Base-by-base conservation (phyloP, 2,888 invertebrate genomes). In the Folsomia manolachei region DNA sequence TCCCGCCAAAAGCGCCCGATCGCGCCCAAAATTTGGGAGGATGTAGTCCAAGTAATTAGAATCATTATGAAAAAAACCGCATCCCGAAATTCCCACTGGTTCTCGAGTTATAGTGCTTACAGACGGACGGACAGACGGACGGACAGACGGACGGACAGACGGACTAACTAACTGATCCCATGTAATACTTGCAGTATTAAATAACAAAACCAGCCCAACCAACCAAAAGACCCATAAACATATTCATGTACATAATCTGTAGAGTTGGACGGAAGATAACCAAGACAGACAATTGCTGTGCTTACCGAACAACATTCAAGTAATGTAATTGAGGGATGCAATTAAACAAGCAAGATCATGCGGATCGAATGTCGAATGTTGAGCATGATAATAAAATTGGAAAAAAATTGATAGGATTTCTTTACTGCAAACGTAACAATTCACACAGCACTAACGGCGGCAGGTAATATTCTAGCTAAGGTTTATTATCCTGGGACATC, bases 261-360 rank as follows among this genome's bases (percentile, higher is more conserved):
- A n/a, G n/a, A n/a, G n/a, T n/a, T n/a, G n/a, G n/a, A n/a, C n/a
- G n/a, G n/a, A n/a, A n/a, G n/a, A n/a, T n/a, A n/a, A n/a, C n/a
- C n/a, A n/a, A n/a, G n/a, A n/a, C n/a, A n/a, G n/a, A n/a, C n/a
- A n/a, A n/a, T n/a, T n/a, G n/a, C n/a, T n/a, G n/a, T n/a, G n/a
- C n/a, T n/a, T n/a, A n/a, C n/a, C 39, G 39, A 9, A 39, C 14
- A 39, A 4, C 14, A 39, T 39, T 39, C 39, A 14, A 14, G 7
- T 39, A 14, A n/a, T n/a, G 39, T 39, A 39, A 39, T 39, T 39
- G 39, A 39, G 39, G 39, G 39, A 73, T 73, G 69, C 71, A 75
- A 75, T 75, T 75, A 75, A 75, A 56, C 65, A 72, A n/a, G 2
- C 11, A 53, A 53, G 71, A 73, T 75, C 75, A 75, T 75, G 75